These are phyloP conservation scores for Sphecodes monilicornis DNA, from an alignment of 2,888 invertebrate genomes.

Conservation along the genomic window DNA sequence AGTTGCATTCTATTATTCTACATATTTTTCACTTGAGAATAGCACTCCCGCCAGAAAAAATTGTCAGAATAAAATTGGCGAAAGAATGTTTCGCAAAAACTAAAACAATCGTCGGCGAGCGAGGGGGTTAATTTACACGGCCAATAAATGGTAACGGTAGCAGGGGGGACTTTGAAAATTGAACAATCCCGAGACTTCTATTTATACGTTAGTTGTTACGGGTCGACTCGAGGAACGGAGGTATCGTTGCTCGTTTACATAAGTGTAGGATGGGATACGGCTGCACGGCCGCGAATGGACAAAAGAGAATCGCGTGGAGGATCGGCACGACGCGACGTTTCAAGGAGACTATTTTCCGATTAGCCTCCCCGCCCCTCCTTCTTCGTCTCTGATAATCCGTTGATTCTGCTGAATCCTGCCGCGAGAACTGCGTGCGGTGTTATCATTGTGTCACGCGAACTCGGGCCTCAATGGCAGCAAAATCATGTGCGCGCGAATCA, in stretches of 20 bases:
- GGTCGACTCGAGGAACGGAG: constrained; percentile 12
- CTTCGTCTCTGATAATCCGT: constrained; percentile 27
- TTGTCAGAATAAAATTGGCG: too few relatives aligned
- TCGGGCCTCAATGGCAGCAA: neutral
- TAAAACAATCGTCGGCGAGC: too few relatives aligned
- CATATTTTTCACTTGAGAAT: too few relatives aligned
- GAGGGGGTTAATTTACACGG: neutral
- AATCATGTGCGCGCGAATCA: neutral
- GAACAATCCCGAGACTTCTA: constrained; percentile 8
- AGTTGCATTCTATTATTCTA: neutral
- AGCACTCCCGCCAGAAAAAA: neutral
- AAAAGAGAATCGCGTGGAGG: constrained; percentile 57
- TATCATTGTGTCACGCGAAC: neutral
- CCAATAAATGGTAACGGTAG: neutral
- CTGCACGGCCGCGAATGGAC: constrained; percentile 37
- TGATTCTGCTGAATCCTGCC: neutral
- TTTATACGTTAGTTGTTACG: neutral
- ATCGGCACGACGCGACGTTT: constrained; percentile 50
- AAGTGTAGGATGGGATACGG: constrained; percentile 37
- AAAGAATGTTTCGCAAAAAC: too few relatives aligned
- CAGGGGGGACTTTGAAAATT: neutral
- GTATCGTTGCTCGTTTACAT: constrained; percentile 52
- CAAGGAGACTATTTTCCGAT: constrained; percentile 62
- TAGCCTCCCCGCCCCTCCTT: neutral
- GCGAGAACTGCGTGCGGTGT: neutral